A percentile compares a stretch with the other conserved stretches of the same genome.
Conservation (phyloP, 1,140 invertebrate species). For the Cheumatopsyche charites region DNA sequence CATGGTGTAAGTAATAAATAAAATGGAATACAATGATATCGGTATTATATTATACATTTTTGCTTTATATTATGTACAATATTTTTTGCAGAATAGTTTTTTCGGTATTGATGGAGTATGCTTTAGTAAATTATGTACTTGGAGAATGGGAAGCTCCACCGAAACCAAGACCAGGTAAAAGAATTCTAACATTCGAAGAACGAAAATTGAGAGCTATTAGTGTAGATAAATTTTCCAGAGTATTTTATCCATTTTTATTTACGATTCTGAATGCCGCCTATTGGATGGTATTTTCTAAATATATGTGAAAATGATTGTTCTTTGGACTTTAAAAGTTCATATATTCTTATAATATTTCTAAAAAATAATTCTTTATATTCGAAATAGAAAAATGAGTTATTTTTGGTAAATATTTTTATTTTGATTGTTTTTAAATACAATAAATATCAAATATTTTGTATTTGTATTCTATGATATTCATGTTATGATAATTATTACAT, state of each 20-base stretch:
- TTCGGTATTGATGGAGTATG: constrained; percentile 93
- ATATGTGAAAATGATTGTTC: too few species aligned
- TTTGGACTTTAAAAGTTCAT: too few species aligned
- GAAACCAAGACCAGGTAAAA: constrained; percentile 54
- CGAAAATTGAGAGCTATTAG: constrained; percentile 78
- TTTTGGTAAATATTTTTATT: too few species aligned
- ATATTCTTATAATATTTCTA: too few species aligned
- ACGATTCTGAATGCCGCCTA: constrained; percentile 84
- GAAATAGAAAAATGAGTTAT: too few species aligned
- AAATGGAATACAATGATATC: not conserved
- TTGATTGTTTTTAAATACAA: too few species aligned
- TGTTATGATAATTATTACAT: too few species aligned
- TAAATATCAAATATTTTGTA: too few species aligned
- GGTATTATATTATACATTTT: not conserved
- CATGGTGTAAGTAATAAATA: constrained; percentile 73
- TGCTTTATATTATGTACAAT: not conserved
- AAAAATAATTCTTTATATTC: too few species aligned
- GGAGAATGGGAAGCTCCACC: constrained; percentile 69
- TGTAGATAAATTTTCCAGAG: constrained; percentile 83
- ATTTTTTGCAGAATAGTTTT: constrained; percentile 75
- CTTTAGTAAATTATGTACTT: constrained; percentile 87
- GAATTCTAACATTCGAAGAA: constrained; percentile 67
- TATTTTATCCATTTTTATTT: constrained; percentile 88
- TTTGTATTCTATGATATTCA: too few species aligned
- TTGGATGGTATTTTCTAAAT: constrained; percentile 87